phyloP scores from a whole-genome alignment of 2,113 vertebrate species.

The Machaerirhynchus nigripectus region DNA sequence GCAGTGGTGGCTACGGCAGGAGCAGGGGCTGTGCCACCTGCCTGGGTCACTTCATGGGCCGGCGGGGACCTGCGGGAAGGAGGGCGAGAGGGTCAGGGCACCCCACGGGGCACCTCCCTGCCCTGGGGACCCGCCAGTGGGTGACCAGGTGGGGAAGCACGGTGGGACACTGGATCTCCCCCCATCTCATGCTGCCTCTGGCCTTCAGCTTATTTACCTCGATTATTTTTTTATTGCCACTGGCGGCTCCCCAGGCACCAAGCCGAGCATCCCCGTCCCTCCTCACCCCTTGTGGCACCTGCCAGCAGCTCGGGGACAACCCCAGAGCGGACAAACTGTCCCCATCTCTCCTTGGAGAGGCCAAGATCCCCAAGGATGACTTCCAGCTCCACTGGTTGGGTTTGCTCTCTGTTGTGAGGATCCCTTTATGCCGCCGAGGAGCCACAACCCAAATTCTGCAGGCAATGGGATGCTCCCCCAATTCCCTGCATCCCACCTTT shows the following conservation, averaged over 20 bases:
- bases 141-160: rapidly evolving
- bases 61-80: constrained; percentile 62
- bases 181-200: rapidly evolving
- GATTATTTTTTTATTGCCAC: neutral
- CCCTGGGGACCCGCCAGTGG: rapidly evolving
- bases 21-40: constrained; percentile 73
- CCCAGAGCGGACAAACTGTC: neutral
- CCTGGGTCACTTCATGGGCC: constrained; percentile 81
- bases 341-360: neutral
- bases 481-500: neutral
- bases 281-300: neutral
- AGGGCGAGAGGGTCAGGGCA: neutral
- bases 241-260: rapidly evolving
- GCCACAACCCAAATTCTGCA: neutral
- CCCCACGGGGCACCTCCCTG: rapidly evolving
- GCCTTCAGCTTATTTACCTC: neutral
- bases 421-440: rapidly evolving
- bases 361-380: neutral
- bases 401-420: neutral
- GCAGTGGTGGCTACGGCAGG: neutral
- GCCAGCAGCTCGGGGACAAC: neutral
- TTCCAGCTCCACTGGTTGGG: neutral
- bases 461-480: rapidly evolving
- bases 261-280: neutral
- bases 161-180: rapidly evolving